Percentiles rank a stretch among this genome's conserved stretches.
Evolutionary conservation across 2,888 invertebrate genomes (phyloP).

Genomic region (Tubulanus polymorphus): DNA sequence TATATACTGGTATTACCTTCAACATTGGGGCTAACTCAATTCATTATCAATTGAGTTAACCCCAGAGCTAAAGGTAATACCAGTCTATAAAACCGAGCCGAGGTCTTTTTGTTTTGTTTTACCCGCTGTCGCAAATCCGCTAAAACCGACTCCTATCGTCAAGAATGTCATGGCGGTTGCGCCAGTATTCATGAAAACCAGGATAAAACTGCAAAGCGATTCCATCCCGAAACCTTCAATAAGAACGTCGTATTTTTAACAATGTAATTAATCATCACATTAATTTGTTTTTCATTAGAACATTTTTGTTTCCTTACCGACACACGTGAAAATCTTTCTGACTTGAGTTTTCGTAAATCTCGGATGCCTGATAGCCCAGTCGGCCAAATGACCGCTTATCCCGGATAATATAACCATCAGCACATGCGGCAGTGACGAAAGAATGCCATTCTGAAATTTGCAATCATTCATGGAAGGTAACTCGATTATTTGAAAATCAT

Average conservation of each 20-base stretch:
- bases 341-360: conserved; percentile 32
- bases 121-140: conserved; percentile 47
- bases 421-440: conserved; percentile 45
- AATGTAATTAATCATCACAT: not conserved
- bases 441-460: conserved; percentile 39
- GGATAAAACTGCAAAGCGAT: conserved; percentile 30
- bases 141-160: conserved; percentile 37
- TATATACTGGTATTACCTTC: too few species aligned
- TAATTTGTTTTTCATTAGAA: too few species aligned
- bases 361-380: conserved; percentile 27
- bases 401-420: conserved; percentile 35
- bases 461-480: too few species aligned
- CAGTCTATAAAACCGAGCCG: too few species aligned
- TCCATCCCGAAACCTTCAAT: conserved; percentile 39
- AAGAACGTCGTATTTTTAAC: not conserved
- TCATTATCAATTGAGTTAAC: too few species aligned
- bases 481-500: too few species aligned
- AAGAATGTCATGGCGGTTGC: conserved; percentile 35
- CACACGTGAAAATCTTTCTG: conserved; percentile 39
- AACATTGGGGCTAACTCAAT: too few species aligned
- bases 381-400: conserved; percentile 43
- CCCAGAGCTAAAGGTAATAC: too few species aligned
- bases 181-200: conserved; percentile 30
- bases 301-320: conserved; percentile 22
- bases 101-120: too few species aligned